phyloP scores from a whole-genome alignment of 2,797 vertebrate species.

The Silurus aristotelis region DNA sequence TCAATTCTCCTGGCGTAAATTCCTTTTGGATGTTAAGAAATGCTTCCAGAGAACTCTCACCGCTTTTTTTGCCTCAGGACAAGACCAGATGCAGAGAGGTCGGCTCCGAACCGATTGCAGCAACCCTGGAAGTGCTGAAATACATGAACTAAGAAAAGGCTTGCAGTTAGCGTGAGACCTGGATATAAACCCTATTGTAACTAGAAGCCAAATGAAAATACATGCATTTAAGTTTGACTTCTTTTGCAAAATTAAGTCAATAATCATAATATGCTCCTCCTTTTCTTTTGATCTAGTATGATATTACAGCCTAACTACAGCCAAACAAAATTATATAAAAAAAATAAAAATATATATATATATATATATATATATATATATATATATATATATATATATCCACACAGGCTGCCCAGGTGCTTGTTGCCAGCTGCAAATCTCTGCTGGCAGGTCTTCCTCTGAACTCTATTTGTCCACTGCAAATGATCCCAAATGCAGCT shows the following conservation, averaged over 20 bases:
- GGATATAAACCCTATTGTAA: neutral
- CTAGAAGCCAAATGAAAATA: neutral
- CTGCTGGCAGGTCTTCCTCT: too few relatives aligned
- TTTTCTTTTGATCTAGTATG: neutral
- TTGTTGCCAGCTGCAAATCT: too few relatives aligned
- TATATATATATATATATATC: too few relatives aligned
- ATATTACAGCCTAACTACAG: too few relatives aligned
- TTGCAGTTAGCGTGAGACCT: neutral
- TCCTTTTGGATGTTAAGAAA: constrained; percentile 46
- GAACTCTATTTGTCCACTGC: too few relatives aligned
- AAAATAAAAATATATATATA: too few relatives aligned
- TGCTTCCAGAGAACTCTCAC: constrained; percentile 32
- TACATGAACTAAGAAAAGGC: constrained; percentile 21
- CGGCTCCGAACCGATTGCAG: constrained; percentile 18
- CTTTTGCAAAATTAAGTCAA: neutral
- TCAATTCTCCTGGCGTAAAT: constrained; percentile 37
- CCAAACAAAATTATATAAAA: too few relatives aligned
- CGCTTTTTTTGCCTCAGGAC: constrained; percentile 27
- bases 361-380: too few relatives aligned
- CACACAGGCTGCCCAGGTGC: too few relatives aligned
- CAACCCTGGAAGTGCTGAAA: constrained; percentile 18
- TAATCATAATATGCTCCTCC: neutral
- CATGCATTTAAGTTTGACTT: neutral
- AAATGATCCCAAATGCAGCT: too few relatives aligned
- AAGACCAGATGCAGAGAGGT: constrained; percentile 45